A percentile compares a stretch with the other conserved stretches of the same genome.
These are phyloP conservation scores for Solenodon paradoxus DNA, from an alignment of 2,113 vertebrate species.

Conservation along the genomic window DNA sequence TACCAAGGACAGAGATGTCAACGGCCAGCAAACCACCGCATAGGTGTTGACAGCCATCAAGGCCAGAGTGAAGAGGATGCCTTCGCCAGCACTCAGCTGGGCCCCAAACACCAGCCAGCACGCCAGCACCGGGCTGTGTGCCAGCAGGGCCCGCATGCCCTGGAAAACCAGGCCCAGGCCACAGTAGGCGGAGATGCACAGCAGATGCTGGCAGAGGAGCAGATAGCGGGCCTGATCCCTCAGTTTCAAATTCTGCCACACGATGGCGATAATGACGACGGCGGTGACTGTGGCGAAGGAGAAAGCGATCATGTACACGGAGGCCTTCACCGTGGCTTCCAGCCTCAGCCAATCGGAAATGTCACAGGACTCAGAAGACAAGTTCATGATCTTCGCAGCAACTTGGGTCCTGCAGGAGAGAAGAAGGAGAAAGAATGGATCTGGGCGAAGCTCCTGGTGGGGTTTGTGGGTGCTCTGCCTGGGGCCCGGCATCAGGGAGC, in stretches of 20 bases:
- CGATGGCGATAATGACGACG: slow-evolving; percentile 57
- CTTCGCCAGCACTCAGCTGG: slow-evolving; percentile 75
- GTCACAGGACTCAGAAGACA: slow-evolving; percentile 58
- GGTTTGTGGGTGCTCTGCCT: not conserved
- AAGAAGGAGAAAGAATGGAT: not conserved
- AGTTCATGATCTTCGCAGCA: slow-evolving; percentile 58
- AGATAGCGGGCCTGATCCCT: slow-evolving; percentile 65
- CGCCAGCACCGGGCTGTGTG: slow-evolving; percentile 43
- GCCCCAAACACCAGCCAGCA: slow-evolving; percentile 77
- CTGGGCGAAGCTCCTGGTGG: not conserved
- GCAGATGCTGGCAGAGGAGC: slow-evolving; percentile 76
- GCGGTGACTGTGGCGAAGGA: slow-evolving; percentile 65
- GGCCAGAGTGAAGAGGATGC: slow-evolving; percentile 77
- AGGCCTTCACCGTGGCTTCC: slow-evolving; percentile 67
- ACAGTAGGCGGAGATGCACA: slow-evolving; percentile 75
- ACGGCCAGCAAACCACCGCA: slow-evolving; percentile 74
- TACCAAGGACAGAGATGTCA: slow-evolving; percentile 39
- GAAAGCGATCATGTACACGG: slow-evolving; percentile 70
- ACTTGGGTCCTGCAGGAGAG: slow-evolving; percentile 47
- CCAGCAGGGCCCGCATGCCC: slow-evolving; percentile 40
- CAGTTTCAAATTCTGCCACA: slow-evolving; percentile 61
- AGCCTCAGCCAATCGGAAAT: slow-evolving; percentile 32
- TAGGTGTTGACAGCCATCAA: slow-evolving; percentile 77
- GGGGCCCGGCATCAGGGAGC: too few species aligned
- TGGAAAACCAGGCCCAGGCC: slow-evolving; percentile 64